A percentile compares a stretch with the other conserved stretches of the same genome.
phyloP scores from a whole-genome alignment of 2,888 invertebrate genomes.

The Gymnoscelis rufifasciata region DNA sequence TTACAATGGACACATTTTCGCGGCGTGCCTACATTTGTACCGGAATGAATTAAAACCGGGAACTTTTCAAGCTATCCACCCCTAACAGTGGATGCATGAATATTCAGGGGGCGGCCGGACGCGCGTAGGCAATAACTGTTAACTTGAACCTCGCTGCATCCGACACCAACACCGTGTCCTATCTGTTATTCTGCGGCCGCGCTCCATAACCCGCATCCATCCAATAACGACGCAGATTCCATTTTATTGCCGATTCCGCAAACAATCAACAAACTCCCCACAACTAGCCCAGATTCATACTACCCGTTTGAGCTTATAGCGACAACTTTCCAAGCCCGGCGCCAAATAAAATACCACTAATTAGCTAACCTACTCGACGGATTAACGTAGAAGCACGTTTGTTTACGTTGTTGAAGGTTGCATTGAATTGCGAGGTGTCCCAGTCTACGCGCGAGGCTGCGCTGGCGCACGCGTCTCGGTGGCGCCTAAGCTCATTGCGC shows the following conservation, averaged over 20 bases:
- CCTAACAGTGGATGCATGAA: conserved; percentile 57
- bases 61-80: conserved; percentile 42
- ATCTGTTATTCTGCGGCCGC: conserved; percentile 37
- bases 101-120: conserved; percentile 58
- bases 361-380: conserved; percentile 36
- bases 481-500: conserved; percentile 70
- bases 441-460: conserved; percentile 74
- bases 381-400: conserved; percentile 62
- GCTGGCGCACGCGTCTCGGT: conserved; percentile 75
- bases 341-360: conserved; percentile 37
- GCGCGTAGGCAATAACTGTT: conserved; percentile 66
- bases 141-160: conserved; percentile 55
- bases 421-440: conserved; percentile 74
- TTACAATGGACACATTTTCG: neutral
- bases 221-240: conserved; percentile 14
- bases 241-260: conserved; percentile 15
- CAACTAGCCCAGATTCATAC: neutral
- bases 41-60: conserved; percentile 35
- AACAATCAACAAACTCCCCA: conserved; percentile 16
- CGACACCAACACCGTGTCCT: conserved; percentile 39
- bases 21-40: neutral
- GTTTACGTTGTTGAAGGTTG: conserved; percentile 76
- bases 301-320: conserved; percentile 2
- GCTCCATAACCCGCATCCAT: conserved; percentile 13
- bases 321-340: conserved; percentile 29